phyloP scores from a whole-genome alignment of 1,140 invertebrate species.

The Drosophila kikkawai region DNA sequence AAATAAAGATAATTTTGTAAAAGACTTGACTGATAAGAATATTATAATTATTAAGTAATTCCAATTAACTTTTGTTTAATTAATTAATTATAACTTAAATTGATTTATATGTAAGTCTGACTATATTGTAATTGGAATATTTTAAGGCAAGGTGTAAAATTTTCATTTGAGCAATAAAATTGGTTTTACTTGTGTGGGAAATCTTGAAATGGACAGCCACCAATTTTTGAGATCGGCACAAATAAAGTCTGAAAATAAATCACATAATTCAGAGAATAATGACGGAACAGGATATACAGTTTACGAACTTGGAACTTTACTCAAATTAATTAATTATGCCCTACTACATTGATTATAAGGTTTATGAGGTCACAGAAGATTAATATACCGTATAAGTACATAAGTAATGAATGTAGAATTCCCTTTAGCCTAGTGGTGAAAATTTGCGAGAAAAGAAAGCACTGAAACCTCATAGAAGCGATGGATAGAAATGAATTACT shows the following conservation, averaged over 20 bases:
- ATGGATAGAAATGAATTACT: not conserved
- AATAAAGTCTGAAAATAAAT: not conserved
- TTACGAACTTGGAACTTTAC: not conserved
- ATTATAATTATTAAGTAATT: constrained; percentile 9
- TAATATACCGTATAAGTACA: not conserved
- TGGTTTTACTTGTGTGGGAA: constrained; percentile 26
- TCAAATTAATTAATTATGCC: no score
- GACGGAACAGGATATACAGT: constrained; percentile 8
- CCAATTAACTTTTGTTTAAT: not conserved
- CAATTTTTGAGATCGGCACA: not conserved
- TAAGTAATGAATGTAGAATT: no score
- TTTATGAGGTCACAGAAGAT: not conserved
- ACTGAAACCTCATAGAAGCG: not conserved
- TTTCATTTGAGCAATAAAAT: not conserved
- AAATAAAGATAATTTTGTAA: constrained; percentile 9
- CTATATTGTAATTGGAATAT: not conserved
- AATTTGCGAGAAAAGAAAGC: not conserved
- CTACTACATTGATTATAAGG: no score
- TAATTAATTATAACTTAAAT: not conserved
- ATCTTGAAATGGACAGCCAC: constrained; percentile 12
- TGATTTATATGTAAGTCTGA: not conserved
- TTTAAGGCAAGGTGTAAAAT: not conserved
- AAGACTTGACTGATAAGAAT: constrained; percentile 9
- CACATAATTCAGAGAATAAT: constrained; percentile 15
- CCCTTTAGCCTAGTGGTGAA: no score